These are phyloP conservation scores for Macquaria ambigua DNA, from an alignment of 2,113 vertebrate genomes.

Conservation along the genomic window DNA sequence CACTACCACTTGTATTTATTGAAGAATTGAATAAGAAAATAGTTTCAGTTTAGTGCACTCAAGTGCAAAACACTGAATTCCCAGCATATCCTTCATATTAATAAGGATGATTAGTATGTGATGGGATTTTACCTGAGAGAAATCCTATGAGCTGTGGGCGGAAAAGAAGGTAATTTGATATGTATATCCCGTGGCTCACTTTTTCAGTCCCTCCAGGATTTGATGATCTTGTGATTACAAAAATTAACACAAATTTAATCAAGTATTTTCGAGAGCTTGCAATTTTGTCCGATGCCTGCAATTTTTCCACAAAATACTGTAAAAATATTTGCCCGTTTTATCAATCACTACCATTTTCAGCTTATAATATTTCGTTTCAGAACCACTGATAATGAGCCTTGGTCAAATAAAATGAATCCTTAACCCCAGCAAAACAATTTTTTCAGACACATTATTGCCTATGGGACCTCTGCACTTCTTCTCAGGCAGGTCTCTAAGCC, in stretches of 20 bases:
- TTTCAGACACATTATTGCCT: constrained; percentile 10
- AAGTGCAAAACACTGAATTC: constrained; percentile 15
- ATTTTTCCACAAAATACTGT: constrained; percentile 5
- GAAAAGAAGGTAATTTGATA: constrained; percentile 30
- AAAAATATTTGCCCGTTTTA: not conserved
- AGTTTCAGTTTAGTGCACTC: not conserved
- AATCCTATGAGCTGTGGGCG: constrained; percentile 26
- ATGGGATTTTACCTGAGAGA: constrained; percentile 49
- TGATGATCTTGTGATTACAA: constrained; percentile 10
- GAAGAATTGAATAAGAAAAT: not conserved
- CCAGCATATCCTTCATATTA: constrained; percentile 9
- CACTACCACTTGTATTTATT: not conserved
- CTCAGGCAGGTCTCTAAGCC: constrained; percentile 1
- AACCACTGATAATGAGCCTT: not conserved
- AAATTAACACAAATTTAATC: constrained; percentile 24
- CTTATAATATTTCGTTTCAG: constrained; percentile 15
- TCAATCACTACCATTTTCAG: not conserved
- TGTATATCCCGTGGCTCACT: constrained; percentile 13
- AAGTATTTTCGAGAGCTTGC: not conserved
- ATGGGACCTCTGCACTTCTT: constrained; percentile 10
- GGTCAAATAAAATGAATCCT: constrained; percentile 19
- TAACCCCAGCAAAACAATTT: constrained; percentile 4
- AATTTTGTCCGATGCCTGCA: not conserved
- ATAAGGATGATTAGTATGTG: constrained; percentile 35
- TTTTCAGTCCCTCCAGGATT: constrained; percentile 10